Evolutionary conservation across 2,888 invertebrate genomes (phyloP), one percentile per base, ranked within the genome.

Genomic region (Alsophila aescularia): DNA sequence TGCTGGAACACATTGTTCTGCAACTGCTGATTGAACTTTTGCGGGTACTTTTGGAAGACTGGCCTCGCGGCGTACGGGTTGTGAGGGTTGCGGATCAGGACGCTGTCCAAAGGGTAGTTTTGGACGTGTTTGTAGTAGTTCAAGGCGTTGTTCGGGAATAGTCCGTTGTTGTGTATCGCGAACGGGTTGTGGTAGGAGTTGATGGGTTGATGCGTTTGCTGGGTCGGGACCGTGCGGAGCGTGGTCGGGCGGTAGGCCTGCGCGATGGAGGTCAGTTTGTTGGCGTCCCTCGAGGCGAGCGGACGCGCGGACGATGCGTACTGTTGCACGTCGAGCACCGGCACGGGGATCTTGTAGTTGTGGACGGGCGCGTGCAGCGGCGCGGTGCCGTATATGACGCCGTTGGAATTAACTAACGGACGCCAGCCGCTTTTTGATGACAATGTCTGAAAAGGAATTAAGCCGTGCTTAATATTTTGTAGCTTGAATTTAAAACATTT

Each of bases 341-440:
- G 83, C 0, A 82, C 72, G 1, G 87, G 86, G 40, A 86, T 75
- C 64, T 88, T 90, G 73, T 91, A 89, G 2, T 81, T 67, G 58
- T 36, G 55, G 9, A 51, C 41, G 7, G 81, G 83, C 6, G 87
- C 77, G 64, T 89, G 90, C 0, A 89, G 73, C 0, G 86, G 85
- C 9, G 85, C 78, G 7, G 80, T 83, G 44, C 81, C 82, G 67
- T 90, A 92, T 1, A 86, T 55, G 0, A 87, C 73, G 0, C 89
- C 86, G 15, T 82, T 71, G 2, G 89, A 84, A 2, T 93, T 92
- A 12, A 94, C 73, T 15, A 94, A 93, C 32, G 94, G 94, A 61
- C 93, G 82, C 94, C 94, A 94, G 36, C 94, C 94, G 66, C 93
- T 92, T 71, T 93, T 92, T 39, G 93, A 90, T 69, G 92, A 88